Evolutionary conservation across 2,888 invertebrate species (phyloP), one percentile per base, ranked within the genome.

Genomic region (Chalcis sispes): DNA sequence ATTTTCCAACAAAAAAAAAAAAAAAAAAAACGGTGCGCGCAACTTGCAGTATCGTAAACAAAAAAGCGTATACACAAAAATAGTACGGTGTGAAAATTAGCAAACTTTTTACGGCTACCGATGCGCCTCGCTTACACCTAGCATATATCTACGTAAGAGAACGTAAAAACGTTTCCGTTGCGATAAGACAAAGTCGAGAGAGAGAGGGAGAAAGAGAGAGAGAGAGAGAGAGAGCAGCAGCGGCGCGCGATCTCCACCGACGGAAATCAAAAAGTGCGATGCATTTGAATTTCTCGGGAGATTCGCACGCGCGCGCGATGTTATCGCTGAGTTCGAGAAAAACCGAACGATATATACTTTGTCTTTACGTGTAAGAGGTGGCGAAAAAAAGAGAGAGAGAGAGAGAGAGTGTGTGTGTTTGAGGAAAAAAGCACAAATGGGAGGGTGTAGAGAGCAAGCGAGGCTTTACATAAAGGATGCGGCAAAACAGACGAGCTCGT

Each of bases 391-490:
- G 46, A n/a, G 8, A 40, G 36, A 25, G 25, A 20, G 52, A 62
- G 46, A 61, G 29, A 66, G 36, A 10, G 29, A 64, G 61, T 20
- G 25, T 61, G 25, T 36, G 42, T n/a, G n/a, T n/a, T n/a, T n/a
- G n/a, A n/a, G n/a, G n/a, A n/a, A n/a, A n/a, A n/a, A n/a, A n/a
- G n/a, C n/a, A 7, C 18, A 40, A 15, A 29, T 27, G 0, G 13
- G n/a, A 27, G 67, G 7, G 40, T 20, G 32, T 32, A n/a, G 61
- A 71, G 61, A 61, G 40, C 52, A 71, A 48, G 59, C 50, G 70
- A 36, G 36, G 59, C 56, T 72, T 56, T 72, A 72, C 72, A 64
- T 64, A 72, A 59, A 72, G 72, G 72, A 65, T 50, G 72, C 56
- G 72, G 23, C n/a, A n/a, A n/a, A n/a, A n/a, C n/a, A n/a, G n/a